Base-by-base conservation (phyloP, 2,113 vertebrate genomes). In the Mesembrinibis cayennensis region DNA sequence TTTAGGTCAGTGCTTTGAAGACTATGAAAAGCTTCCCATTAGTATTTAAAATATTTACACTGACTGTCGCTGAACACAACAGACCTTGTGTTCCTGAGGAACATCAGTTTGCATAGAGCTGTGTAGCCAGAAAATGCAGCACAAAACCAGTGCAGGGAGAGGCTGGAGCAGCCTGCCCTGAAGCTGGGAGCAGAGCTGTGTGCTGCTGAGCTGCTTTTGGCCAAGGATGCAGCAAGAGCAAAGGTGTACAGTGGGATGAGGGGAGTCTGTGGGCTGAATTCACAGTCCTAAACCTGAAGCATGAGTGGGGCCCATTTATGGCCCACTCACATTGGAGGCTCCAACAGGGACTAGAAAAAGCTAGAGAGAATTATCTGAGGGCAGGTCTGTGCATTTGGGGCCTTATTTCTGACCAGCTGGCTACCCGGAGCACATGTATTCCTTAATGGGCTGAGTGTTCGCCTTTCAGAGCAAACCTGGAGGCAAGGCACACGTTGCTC, bases 1-100 rank as follows among this genome's bases (percentile, higher is more conserved):
- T 93, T 96, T 44, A 93, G 78, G 50, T 84, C 82, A 61, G 47
- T 77, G n/a, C 90, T 97, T 97, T 97, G 96, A 97, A 93, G 96
- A 76, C 86, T 73, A 56, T 69, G 91, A 95, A 96, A 97, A 97
- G 21, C 38, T 93, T 96, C 91, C 93, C 58, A 22, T 95, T 91
- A 16, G 50, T 66, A 62, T 96, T 95, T 88, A 34, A 74, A 96
- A 70, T 93, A 86, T 95, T 96, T 93, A 61, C 91, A 91, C 70
- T 38, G 71, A 47, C 36, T 81, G 82, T 94, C 82, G 52, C 84
- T 45, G 86, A 91, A 94, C 44, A 82, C 82, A 93, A 49, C 81
- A 78, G 63, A 32, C 36, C 16, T 55, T 20, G 53, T 93, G 71
- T 66, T 84, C 52, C 29, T 10, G 2, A 36, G 44, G 45, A 92